phyloP scores from a whole-genome alignment of 2,888 invertebrate genomes.

The Odontothrips loti region DNA sequence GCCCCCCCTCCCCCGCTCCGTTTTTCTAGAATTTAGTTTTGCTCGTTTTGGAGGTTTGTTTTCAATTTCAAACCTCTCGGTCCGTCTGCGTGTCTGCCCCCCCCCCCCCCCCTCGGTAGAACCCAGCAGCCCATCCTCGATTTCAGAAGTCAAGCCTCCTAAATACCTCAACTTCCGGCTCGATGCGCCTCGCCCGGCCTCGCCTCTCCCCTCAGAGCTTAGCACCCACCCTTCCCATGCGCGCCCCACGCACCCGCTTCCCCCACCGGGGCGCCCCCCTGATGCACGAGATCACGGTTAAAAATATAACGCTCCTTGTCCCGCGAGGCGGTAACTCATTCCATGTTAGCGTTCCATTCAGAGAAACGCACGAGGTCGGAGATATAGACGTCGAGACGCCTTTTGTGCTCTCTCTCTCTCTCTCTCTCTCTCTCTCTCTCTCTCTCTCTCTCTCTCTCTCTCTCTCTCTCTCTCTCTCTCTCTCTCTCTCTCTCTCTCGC shows the following conservation, averaged over 20 bases:
- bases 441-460: not conserved
- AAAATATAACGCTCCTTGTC: slow-evolving; percentile 22
- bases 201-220: too few relatives aligned
- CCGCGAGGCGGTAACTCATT: not conserved
- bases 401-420: not conserved
- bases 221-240: too few relatives aligned
- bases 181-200: not conserved
- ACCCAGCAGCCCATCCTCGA: too few relatives aligned
- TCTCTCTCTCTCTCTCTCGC: not conserved
- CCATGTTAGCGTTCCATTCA: slow-evolving; percentile 8
- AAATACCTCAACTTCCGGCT: not conserved
- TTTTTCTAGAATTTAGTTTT: too few relatives aligned
- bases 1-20: too few relatives aligned
- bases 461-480: not conserved
- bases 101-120: too few relatives aligned
- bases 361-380: not conserved
- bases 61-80: too few relatives aligned
- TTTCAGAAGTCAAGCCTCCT: too few relatives aligned
- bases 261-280: not conserved
- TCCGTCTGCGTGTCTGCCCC: too few relatives aligned
- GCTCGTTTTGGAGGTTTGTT: too few relatives aligned
- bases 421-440: too few relatives aligned
- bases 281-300: not conserved
- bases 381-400: slow-evolving; percentile 3
- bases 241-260: not conserved